Evolutionary conservation across 2,113 vertebrate species (phyloP), one percentile per base, ranked within the genome.

Genomic region (Brachypodius melanocephalos): DNA sequence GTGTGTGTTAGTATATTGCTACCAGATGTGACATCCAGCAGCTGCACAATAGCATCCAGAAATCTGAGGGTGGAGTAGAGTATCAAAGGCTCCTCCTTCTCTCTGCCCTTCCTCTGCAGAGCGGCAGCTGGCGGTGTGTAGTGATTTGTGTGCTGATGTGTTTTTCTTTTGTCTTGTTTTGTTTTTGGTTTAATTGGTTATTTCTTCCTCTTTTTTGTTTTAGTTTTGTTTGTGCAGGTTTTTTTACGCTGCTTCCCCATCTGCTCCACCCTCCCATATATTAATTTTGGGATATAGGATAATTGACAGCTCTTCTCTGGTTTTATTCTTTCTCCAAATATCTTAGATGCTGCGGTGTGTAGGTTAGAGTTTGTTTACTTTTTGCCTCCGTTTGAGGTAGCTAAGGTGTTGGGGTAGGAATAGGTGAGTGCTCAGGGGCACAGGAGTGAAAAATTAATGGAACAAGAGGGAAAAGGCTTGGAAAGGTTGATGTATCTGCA

Each of bases 1-100:
- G 72, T 86, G 59, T 72, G 40, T 46, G 25, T 90, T 48, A 68
- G 57, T 61, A 5, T 86, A 78, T 89, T 89, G 84, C 62, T 87
- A 75, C 69, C 93, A 95, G 91, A 89, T 88, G 91, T 79, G 84
- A 83, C 81, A 82, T 85, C 58, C 75, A 91, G 62, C 74, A 81
- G 66, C 86, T 80, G 73, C 58, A 69, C 62, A 85, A 68, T 10
- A 88, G 66, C 62, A 82, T 85, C 46, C 91, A 95, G 85, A 79
- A 93, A 88, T 85, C 43, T 25, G 12, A 90, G 84, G 69, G 62
- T 76, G 54, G 81, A 93, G 74, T 24, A 42, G 45, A 42, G 9
- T 28, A 62, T 81, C 29, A 61, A 42, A 73, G 25, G 34, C 20
- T 46, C 8, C 63, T 95, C 78, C 75, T 88, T 75, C 34, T 32